These are phyloP conservation scores for Drosophila chauvacae DNA, from an alignment of 1,140 invertebrate species.

Conservation along the genomic window DNA sequence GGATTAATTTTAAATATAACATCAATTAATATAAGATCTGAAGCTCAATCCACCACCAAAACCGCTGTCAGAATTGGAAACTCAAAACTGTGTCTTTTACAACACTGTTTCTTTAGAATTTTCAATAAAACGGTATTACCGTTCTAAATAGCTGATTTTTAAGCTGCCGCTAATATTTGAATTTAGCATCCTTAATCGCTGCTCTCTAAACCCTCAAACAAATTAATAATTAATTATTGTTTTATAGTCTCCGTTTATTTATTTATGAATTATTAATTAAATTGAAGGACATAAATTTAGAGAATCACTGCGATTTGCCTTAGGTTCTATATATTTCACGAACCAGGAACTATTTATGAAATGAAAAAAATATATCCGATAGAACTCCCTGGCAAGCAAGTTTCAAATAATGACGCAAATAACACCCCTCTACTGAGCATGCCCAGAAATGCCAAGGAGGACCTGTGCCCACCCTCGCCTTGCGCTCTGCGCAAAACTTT, in stretches of 20 bases:
- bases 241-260: background rate
- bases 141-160: background rate
- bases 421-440: constrained; percentile 42
- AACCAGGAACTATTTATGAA: too few relatives aligned
- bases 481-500: constrained; percentile 40
- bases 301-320: background rate
- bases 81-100: background rate
- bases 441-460: constrained; percentile 32
- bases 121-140: background rate
- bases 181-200: background rate
- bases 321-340: background rate
- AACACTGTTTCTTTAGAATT: constrained; percentile 3
- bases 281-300: too few relatives aligned
- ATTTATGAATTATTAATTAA: too few relatives aligned
- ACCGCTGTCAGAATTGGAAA: constrained; percentile 1
- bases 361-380: background rate
- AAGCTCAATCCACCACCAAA: background rate
- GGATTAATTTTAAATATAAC: too few relatives aligned
- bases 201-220: background rate
- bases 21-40: background rate
- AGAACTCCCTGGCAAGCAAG: background rate
- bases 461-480: constrained; percentile 23
- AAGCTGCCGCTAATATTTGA: background rate
- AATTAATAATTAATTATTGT: background rate
- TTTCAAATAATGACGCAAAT: constrained; percentile 24